Conservation (phyloP, 2,113 vertebrate genomes). For the Ammodytes dubius region DNA sequence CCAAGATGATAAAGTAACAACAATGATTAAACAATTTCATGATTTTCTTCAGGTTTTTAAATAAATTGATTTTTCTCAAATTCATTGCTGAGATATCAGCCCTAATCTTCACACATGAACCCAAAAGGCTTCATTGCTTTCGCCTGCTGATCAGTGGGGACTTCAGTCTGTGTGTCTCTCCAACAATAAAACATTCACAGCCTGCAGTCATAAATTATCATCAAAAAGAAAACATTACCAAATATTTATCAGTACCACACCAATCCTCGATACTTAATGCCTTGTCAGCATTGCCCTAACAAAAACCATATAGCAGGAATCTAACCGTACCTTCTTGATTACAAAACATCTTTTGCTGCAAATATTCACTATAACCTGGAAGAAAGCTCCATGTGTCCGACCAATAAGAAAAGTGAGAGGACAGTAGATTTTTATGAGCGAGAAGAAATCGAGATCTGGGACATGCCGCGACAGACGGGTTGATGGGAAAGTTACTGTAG, state of each 20-base stretch:
- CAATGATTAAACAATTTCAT: constrained; percentile 31
- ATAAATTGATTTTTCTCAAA: constrained; percentile 23
- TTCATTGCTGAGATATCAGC: constrained; percentile 16
- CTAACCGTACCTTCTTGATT: constrained; percentile 52
- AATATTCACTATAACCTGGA: constrained; percentile 70
- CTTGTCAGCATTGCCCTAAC: constrained; percentile 29
- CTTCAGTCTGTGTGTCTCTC: constrained; percentile 36
- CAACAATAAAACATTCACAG: constrained; percentile 46
- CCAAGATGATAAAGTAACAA: constrained; percentile 36
- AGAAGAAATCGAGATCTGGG: constrained; percentile 32
- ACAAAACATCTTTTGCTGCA: constrained; percentile 61
- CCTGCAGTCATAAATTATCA: constrained; percentile 51
- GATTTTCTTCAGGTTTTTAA: constrained; percentile 16
- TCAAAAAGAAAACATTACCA: constrained; percentile 35
- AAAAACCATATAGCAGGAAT: constrained; percentile 46
- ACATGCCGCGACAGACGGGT: constrained; percentile 29
- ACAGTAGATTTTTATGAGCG: constrained; percentile 21
- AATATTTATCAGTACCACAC: constrained; percentile 51
- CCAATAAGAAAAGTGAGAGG: constrained; percentile 35
- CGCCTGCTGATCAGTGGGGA: constrained; percentile 7
- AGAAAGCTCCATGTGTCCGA: constrained; percentile 56
- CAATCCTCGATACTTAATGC: constrained; percentile 44
- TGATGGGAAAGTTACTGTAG: constrained; percentile 31
- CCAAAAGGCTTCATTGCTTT: constrained; percentile 28
- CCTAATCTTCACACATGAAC: constrained; percentile 24